Evolutionary conservation across 2,797 vertebrate species (phyloP), one percentile per base, ranked within the genome.

Genomic region (Vultur gryphus): DNA sequence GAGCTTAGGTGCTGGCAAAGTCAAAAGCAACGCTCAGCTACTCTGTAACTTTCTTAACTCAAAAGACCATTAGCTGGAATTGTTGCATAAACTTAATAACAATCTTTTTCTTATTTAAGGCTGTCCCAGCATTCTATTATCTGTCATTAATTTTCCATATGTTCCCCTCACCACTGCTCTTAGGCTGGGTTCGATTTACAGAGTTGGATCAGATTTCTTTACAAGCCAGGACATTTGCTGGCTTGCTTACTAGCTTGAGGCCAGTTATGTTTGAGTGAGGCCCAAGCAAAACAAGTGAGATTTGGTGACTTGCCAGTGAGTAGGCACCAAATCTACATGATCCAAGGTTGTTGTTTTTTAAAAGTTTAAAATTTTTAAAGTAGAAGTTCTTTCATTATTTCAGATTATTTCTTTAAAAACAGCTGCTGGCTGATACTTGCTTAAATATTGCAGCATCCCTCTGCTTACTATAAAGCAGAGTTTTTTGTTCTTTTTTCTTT

Each of bases 181-280:
- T 83, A 88, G 87, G n/a, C 84, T 96, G 93, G 80, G 88, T 70
- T 96, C 14, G 1, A 72, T 93, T 97, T 96, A 89, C 94, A 95
- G 91, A 80, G 70, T 21, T 88, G 94, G 91, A 95, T 97, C 93
- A 93, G 93, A 69, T 97, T 96, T 96, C 96, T 96, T 96, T 94
- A 94, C 96, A 95, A 95, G 89, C 91, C 93, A 82, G 69, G 69
- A 90, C 94, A 93, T 91, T 97, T 91, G 87, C 92, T 97, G 92
- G 90, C 80, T 95, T 95, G 94, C 93, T 96, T 96, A 92, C 93
- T 96, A 91, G 96, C 95, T 96, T 69, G 65, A 96, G 95, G 96
- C 93, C 94, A 94, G 93, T 95, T 96, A 94, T 87, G 90, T 93
- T 94, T 97, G 95, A 97, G 84, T 76, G 76, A 95, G 91, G 75